Conservation (phyloP, 1,140 invertebrate genomes). For the Plutomurus gul region DNA sequence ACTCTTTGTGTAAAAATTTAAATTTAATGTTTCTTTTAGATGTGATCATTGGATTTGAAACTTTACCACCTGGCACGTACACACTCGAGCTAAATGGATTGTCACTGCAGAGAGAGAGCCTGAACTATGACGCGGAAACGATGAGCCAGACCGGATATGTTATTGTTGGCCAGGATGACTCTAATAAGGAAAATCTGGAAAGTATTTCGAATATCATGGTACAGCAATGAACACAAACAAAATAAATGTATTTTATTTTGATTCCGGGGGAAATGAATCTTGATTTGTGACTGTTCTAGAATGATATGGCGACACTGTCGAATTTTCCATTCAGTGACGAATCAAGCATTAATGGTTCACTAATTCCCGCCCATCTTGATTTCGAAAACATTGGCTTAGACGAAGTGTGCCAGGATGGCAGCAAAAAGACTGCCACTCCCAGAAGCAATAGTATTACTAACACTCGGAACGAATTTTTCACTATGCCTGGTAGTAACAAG, state of each 20-base stretch:
- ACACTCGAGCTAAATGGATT: not conserved
- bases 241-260: too few relatives aligned
- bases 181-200: constrained; percentile 31
- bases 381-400: not conserved
- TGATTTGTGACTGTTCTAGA: too few relatives aligned
- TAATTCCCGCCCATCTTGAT: not conserved
- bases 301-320: not conserved
- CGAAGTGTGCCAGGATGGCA: too few relatives aligned
- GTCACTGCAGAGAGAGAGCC: not conserved
- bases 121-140: not conserved
- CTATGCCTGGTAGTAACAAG: constrained; percentile 6
- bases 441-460: not conserved
- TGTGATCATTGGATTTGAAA: not conserved
- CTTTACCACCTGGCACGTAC: constrained; percentile 1
- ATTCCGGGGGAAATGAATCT: too few relatives aligned
- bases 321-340: not conserved
- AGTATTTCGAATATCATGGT: not conserved
- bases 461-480: not conserved
- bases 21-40: not conserved
- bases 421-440: too few relatives aligned
- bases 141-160: not conserved
- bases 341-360: not conserved
- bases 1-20: too few relatives aligned
- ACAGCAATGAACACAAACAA: too few relatives aligned
- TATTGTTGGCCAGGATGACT: constrained; percentile 31